These are phyloP conservation scores for Tachysurus vachellii DNA, from an alignment of 2,113 vertebrate genomes.

Conservation along the genomic window DNA sequence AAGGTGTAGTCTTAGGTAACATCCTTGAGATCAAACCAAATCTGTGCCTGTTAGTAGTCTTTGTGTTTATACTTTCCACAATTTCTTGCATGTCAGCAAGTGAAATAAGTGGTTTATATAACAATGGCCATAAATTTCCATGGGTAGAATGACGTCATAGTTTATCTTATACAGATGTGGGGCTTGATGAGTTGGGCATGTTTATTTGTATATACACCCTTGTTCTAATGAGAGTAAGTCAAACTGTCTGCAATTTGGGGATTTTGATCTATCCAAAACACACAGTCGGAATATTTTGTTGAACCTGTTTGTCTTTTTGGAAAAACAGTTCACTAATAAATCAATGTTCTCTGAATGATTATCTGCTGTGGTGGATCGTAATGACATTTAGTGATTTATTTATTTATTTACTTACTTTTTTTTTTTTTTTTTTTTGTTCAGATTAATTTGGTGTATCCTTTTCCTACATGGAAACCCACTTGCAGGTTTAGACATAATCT, in stretches of 20 bases:
- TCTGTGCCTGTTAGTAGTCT: conserved; percentile 17
- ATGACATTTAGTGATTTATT: not conserved
- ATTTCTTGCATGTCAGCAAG: conserved; percentile 18
- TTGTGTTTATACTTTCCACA: conserved; percentile 18
- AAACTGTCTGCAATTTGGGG: conserved; percentile 17
- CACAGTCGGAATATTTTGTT: not conserved
- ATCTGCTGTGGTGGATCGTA: not conserved
- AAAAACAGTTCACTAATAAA: not conserved
- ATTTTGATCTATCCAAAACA: conserved; percentile 3
- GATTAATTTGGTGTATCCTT: not conserved
- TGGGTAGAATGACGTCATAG: conserved; percentile 34
- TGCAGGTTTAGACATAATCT: not conserved
- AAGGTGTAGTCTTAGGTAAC: conserved; percentile 12
- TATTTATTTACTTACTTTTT: not conserved
- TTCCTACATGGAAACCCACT: not conserved
- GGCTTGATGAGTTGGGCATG: conserved; percentile 29
- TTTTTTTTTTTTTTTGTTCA: not conserved
- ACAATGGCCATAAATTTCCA: conserved; percentile 33
- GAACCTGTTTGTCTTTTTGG: not conserved
- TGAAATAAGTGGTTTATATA: conserved; percentile 19
- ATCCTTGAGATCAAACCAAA: conserved; percentile 5
- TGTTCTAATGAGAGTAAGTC: conserved; percentile 7
- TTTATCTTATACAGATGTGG: conserved; percentile 44
- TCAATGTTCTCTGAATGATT: not conserved
- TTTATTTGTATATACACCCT: conserved; percentile 38